Evolutionary conservation across 2,797 vertebrate genomes (phyloP).

Genomic region (Arremon brunneinucha): DNA sequence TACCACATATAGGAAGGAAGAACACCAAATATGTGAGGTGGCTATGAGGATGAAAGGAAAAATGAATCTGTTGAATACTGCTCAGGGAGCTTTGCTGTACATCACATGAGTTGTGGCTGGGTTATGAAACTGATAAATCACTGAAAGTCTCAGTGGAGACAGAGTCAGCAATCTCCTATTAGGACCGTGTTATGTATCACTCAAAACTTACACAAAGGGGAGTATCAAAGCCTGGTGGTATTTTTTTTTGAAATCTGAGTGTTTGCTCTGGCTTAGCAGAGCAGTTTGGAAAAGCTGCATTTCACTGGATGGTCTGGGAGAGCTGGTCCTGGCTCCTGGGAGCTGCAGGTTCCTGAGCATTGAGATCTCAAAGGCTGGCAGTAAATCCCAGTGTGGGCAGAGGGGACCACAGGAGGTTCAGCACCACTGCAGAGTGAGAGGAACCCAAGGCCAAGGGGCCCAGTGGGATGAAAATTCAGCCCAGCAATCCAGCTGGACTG

Average conservation of each 20-base stretch:
- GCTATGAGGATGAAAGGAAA: background rate
- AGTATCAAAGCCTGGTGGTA: background rate
- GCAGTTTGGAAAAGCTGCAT: background rate
- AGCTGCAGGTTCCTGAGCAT: background rate
- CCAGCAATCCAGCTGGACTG: background rate
- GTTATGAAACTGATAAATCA: constrained; percentile 60
- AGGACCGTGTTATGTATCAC: background rate
- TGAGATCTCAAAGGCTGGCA: background rate
- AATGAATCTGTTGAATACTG: background rate
- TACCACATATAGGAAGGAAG: background rate
- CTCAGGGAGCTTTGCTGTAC: constrained; percentile 1
- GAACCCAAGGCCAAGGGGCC: background rate
- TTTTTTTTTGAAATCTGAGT: background rate
- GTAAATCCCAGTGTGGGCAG: background rate
- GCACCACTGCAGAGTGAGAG: fast-evolving
- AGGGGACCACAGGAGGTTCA: background rate
- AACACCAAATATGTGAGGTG: background rate
- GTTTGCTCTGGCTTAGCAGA: background rate
- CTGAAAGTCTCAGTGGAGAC: background rate
- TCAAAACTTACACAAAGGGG: background rate
- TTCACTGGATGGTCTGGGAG: background rate
- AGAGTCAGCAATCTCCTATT: constrained; percentile 4
- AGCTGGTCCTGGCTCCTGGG: background rate
- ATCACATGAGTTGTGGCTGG: background rate
- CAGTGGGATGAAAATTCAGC: background rate